A percentile compares a stretch with the other conserved stretches of the same genome.
These are phyloP conservation scores for Mandrillus leucophaeus DNA, from an alignment of 2,113 vertebrate genomes.

Conservation along the genomic window DNA sequence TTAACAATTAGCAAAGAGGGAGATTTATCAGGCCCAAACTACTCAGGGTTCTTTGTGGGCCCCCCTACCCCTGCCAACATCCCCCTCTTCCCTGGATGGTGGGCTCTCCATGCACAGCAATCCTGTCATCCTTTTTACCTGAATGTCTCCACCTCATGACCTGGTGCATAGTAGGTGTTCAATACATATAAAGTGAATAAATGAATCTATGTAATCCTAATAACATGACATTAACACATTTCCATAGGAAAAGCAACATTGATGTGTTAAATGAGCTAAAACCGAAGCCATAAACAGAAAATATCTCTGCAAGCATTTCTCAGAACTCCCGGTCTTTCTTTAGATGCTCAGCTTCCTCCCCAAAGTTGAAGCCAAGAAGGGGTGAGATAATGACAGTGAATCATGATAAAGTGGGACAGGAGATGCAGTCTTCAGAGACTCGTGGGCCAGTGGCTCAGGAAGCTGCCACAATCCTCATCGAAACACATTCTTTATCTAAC, in stretches of 20 bases:
- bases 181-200: not conserved
- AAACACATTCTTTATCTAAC: too few species aligned
- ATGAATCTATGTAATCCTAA: not conserved
- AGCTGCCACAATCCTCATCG: rapidly evolving
- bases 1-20: too few species aligned
- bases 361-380: not conserved
- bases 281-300: not conserved
- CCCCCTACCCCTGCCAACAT: rapidly evolving
- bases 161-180: too few species aligned
- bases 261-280: not conserved
- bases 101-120: not conserved
- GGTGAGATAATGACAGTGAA: not conserved
- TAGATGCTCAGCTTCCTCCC: not conserved
- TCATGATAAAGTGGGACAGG: not conserved
- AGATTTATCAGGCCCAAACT: not conserved
- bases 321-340: not conserved
- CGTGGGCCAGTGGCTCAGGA: not conserved
- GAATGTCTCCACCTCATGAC: too few species aligned
- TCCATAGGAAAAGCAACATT: not conserved
- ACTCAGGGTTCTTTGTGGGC: rapidly evolving
- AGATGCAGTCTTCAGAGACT: not conserved
- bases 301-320: not conserved
- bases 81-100: not conserved
- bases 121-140: not conserved
- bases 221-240: too few species aligned